phyloP scores from a whole-genome alignment of 2,113 vertebrate species.

The Crotalus helleri region DNA sequence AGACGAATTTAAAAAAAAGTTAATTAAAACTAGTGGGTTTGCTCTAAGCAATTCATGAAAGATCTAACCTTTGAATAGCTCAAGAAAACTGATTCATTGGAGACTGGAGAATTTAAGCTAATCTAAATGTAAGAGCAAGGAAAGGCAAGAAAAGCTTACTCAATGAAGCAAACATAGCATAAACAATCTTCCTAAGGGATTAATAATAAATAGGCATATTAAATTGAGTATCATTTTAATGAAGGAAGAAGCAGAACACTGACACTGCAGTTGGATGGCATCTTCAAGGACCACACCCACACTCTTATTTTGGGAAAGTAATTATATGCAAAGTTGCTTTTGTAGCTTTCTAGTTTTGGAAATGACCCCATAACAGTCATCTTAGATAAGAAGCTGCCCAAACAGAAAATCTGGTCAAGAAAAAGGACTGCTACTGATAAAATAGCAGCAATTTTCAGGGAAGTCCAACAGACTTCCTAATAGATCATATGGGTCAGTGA shows the following conservation, averaged over 20 bases:
- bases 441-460: neutral
- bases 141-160: neutral
- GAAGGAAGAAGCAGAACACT: neutral
- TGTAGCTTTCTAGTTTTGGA: neutral
- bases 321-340: neutral
- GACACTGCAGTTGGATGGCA: neutral
- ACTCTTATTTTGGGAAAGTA: constrained; percentile 10
- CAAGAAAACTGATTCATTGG: neutral
- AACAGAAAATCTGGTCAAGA: neutral
- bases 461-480: neutral
- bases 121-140: neutral
- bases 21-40: neutral
- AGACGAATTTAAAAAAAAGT: neutral
- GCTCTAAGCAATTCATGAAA: neutral
- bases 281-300: neutral
- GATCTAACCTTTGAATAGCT: neutral
- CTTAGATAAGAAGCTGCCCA: neutral
- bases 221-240: neutral
- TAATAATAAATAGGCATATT: neutral
- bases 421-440: neutral
- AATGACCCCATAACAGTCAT: neutral
- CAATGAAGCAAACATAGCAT: neutral
- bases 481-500: neutral
- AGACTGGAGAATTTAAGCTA: neutral
- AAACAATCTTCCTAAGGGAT: neutral